Evolutionary conservation across 2,888 invertebrate species (phyloP), one percentile per base, ranked within the genome.

Genomic region (Orthosia cruda): DNA sequence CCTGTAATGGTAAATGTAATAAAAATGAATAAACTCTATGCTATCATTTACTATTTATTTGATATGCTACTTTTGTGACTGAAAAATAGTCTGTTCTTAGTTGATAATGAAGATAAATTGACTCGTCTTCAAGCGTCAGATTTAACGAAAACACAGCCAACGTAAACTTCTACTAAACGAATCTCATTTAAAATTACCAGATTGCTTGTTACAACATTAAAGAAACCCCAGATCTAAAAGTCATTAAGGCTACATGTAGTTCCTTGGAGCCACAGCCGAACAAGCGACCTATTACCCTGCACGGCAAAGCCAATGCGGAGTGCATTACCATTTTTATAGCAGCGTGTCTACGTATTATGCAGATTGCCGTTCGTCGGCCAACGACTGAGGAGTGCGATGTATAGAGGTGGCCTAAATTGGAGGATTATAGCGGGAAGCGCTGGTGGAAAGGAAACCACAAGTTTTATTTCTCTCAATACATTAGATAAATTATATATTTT

Each of bases 311-410:
- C 89, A 89, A 88, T 87, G 90, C 81, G 74, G 89, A 89, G 90
- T 90, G 91, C 91, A 95, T 95, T 96, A 94, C 93, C 95, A 96
- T 95, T 95, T 95, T 96, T 95, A 95, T 96, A 95, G 95, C 92
- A 87, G 90, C 89, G 93, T 95, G 94, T 94, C 94, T 93, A 91
- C 89, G 93, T 94, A 94, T 95, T 95, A 96, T 96, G 96, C 93
- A 96, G 95, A 96, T 96, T 93, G 93, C 89, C 84, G 89, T 87
- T 92, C 90, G 92, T 91, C 89, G 91, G 89, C 86, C 90, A 89
- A 91, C 91, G 92, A 91, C 91, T 92, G 90, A 91, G 89, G 88
- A 90, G 88, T 87, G 78, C 88, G 87, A 89, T 89, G 87, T 88
- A 83, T 89, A 87, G 54, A 54, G 74, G 20, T 26, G 82, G 72